Conservation (phyloP, 2,888 invertebrate genomes). For the Lycocerus yunnanus region DNA sequence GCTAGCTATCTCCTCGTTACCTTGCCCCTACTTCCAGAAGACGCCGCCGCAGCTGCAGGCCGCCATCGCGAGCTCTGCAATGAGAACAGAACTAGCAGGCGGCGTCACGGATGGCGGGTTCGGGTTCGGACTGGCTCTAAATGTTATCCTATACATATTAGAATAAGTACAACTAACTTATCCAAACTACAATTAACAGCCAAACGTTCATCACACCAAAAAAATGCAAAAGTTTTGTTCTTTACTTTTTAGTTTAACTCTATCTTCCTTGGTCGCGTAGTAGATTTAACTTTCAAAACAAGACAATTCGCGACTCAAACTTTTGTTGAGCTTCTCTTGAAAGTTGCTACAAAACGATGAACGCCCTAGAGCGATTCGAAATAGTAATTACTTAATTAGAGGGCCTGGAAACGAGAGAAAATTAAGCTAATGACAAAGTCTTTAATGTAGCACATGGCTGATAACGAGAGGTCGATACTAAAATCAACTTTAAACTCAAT, state of each 20-base stretch:
- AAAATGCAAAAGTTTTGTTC: neutral
- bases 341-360: conserved; percentile 24
- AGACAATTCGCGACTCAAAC: conserved; percentile 23
- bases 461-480: conserved; percentile 18
- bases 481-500: conserved; percentile 13
- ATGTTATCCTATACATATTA: conserved; percentile 34
- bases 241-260: neutral
- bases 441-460: conserved; percentile 36
- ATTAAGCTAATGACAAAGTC: conserved; percentile 48
- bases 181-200: conserved; percentile 22
- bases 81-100: conserved; percentile 64
- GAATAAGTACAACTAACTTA: conserved; percentile 33
- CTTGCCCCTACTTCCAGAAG: conserved; percentile 66
- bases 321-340: conserved; percentile 24
- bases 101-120: conserved; percentile 49
- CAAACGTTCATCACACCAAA: conserved; percentile 21
- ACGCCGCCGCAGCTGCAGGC: conserved; percentile 60
- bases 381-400: conserved; percentile 52
- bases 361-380: conserved; percentile 45
- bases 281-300: conserved; percentile 10
- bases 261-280: conserved; percentile 4
- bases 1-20: conserved; percentile 67
- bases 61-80: conserved; percentile 62
- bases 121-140: conserved; percentile 32
- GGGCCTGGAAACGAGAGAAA: conserved; percentile 45